Conservation (phyloP, 2,888 invertebrate genomes). For the Cryptocheilus praepositus region DNA sequence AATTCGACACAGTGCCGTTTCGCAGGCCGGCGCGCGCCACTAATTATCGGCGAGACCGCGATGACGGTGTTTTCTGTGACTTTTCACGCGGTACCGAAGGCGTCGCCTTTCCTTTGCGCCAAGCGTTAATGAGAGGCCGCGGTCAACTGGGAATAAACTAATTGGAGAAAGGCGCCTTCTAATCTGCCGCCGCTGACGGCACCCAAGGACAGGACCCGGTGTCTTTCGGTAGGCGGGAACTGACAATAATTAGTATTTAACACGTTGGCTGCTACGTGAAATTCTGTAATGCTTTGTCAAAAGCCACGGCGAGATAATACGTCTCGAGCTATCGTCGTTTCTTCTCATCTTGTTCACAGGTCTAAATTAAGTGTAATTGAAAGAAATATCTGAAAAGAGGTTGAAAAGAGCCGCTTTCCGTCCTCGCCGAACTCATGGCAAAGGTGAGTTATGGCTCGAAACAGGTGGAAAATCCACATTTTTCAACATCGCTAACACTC, state of each 20-base stretch:
- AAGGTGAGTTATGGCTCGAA: too few species aligned
- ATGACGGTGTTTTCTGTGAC: constrained; percentile 32
- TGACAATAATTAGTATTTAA: constrained; percentile 59
- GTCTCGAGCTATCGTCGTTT: too few species aligned
- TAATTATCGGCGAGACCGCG: constrained; percentile 33
- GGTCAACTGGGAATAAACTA: constrained; percentile 54
- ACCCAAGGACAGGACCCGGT: constrained; percentile 41
- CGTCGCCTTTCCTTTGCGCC: constrained; percentile 28
- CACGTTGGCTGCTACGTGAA: too few species aligned
- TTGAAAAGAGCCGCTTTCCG: too few species aligned
- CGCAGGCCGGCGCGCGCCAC: constrained; percentile 20
- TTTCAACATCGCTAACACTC: too few species aligned
- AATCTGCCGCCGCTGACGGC: constrained; percentile 44
- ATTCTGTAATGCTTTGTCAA: too few species aligned
- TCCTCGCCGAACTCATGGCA: too few species aligned
- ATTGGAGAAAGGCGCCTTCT: constrained; percentile 59
- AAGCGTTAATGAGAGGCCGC: constrained; percentile 41
- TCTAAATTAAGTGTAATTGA: too few species aligned
- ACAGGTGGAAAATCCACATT: too few species aligned
- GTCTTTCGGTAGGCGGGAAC: constrained; percentile 51
- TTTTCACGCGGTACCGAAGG: constrained; percentile 35
- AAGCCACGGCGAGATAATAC: too few species aligned
- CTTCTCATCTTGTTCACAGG: too few species aligned
- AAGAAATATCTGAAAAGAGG: too few species aligned
- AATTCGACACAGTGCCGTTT: constrained; percentile 46